These are phyloP conservation scores for Thomomys bottae DNA, from an alignment of 2,113 vertebrate species.

Conservation along the genomic window DNA sequence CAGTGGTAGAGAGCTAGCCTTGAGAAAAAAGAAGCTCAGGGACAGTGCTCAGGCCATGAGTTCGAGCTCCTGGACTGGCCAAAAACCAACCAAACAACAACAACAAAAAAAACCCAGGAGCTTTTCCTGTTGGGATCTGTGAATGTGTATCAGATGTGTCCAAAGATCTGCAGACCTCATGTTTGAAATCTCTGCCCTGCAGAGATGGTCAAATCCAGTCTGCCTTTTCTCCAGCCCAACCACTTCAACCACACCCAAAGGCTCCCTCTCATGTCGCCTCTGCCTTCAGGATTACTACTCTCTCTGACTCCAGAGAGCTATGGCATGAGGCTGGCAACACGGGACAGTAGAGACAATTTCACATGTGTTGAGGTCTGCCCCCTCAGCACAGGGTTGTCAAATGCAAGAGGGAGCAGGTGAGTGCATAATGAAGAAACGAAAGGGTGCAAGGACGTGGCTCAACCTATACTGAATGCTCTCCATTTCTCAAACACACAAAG, in stretches of 20 bases:
- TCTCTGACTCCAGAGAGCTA: neutral
- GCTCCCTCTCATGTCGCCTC: neutral
- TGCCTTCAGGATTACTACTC: neutral
- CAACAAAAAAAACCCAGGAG: no score
- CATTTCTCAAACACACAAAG: neutral
- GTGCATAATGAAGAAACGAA: neutral
- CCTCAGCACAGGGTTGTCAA: no score
- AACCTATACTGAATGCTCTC: neutral
- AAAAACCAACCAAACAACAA: no score
- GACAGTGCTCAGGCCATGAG: no score
- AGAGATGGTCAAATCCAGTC: neutral
- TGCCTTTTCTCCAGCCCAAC: neutral
- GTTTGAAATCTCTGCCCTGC: neutral
- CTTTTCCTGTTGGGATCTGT: fast-evolving
- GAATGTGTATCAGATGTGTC: neutral
- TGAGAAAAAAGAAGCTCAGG: no score
- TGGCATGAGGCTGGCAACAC: fast-evolving
- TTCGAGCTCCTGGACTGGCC: no score
- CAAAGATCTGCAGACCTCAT: neutral
- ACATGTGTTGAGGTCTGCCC: neutral
- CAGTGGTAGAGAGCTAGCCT: no score
- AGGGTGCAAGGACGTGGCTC: no score
- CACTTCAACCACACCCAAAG: neutral
- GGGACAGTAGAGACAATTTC: fast-evolving
- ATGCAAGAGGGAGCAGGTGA: neutral